Evolutionary conservation across 2,797 vertebrate genomes (phyloP).

Genomic region (Clarias fuscus): DNA sequence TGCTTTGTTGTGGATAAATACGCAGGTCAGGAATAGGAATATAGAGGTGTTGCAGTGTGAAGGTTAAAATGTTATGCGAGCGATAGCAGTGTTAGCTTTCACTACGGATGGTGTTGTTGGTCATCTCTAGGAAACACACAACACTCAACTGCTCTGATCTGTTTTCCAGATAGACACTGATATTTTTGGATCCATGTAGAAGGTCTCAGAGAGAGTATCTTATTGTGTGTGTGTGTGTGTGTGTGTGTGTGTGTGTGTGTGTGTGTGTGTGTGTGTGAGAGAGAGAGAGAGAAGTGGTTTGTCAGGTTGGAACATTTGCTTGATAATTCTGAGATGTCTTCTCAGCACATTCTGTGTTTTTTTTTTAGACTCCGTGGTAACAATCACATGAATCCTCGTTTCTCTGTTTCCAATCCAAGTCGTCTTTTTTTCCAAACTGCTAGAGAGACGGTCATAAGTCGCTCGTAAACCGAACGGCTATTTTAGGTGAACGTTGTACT

Average conservation of each 20-base stretch:
- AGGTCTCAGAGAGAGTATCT: constrained; percentile 48
- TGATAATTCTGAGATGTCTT: background rate
- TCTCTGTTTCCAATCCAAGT: background rate
- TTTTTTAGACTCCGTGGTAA: background rate
- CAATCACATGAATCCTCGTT: background rate
- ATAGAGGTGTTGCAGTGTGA: background rate
- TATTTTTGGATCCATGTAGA: constrained; percentile 42
- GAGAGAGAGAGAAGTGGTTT: background rate
- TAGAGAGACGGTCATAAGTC: background rate
- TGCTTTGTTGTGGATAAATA: background rate
- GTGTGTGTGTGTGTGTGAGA: background rate
- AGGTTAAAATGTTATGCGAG: background rate
- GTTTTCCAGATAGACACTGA: constrained; percentile 38
- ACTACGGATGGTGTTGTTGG: constrained; percentile 38
- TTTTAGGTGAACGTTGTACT: background rate
- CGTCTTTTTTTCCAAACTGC: background rate
- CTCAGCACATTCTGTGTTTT: background rate
- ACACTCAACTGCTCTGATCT: constrained; percentile 7
- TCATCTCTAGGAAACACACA: constrained; percentile 49
- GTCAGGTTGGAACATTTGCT: background rate
- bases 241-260: background rate
- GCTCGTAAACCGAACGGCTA: background rate
- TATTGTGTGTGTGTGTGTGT: constrained; percentile 19
- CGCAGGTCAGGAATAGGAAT: background rate
- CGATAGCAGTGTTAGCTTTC: background rate